Evolutionary conservation across 1,140 invertebrate genomes (phyloP).

Genomic region (Bradynema listronoti): DNA sequence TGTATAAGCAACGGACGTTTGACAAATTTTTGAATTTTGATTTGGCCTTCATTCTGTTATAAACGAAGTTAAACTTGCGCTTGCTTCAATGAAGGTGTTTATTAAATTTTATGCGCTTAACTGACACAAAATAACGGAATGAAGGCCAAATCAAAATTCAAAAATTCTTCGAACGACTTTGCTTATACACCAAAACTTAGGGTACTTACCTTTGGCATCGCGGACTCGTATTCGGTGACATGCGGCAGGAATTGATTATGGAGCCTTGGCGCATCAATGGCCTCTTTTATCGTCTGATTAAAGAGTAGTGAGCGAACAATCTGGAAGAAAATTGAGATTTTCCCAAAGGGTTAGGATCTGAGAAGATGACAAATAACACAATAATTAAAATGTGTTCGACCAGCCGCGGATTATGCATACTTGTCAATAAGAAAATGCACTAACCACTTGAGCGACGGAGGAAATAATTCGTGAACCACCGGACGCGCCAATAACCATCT

Average conservation of each 20-base stretch:
- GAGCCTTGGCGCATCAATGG: slow-evolving; percentile 76
- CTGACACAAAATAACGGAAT: background rate
- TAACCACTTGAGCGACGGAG: slow-evolving; percentile 11
- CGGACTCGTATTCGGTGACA: slow-evolving; percentile 69
- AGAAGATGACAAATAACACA: too few relatives aligned
- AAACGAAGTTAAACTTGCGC: too few relatives aligned
- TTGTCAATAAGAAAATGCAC: background rate
- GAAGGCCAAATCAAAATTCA: background rate
- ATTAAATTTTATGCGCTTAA: background rate
- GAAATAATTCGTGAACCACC: slow-evolving; percentile 36
- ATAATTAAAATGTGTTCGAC: too few relatives aligned
- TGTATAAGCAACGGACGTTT: too few relatives aligned
- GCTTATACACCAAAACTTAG: background rate
- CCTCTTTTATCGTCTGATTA: slow-evolving; percentile 73
- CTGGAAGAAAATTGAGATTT: slow-evolving; percentile 72
- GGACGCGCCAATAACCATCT: slow-evolving; percentile 69
- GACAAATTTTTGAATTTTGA: too few relatives aligned
- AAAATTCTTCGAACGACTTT: too few relatives aligned
- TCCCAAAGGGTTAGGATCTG: slow-evolving; percentile 68
- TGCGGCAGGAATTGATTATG: slow-evolving; percentile 88
- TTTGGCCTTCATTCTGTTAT: too few relatives aligned
- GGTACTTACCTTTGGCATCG: slow-evolving; percentile 24
- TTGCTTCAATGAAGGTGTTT: too few relatives aligned
- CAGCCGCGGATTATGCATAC: too few relatives aligned
- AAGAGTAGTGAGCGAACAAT: slow-evolving; percentile 77